Conservation (phyloP, 2,888 invertebrate species). For the Temnothorax unifasciatus region DNA sequence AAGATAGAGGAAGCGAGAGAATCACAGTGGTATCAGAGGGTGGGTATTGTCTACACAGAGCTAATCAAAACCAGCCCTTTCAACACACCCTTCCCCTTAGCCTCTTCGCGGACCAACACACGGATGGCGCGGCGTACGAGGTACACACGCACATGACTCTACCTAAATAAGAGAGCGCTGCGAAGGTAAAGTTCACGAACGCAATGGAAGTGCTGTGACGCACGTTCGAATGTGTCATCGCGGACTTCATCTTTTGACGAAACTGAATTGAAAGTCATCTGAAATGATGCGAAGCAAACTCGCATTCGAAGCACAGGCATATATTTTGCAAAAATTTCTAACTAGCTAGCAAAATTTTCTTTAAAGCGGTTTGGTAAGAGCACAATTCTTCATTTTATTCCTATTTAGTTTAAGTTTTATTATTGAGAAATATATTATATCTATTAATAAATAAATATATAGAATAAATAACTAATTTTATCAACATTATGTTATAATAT, state of each 20-base stretch:
- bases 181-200: conserved; percentile 64
- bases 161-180: conserved; percentile 69
- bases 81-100: conserved; percentile 81
- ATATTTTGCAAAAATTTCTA: neutral
- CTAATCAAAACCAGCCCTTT: conserved; percentile 86
- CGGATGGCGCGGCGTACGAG: conserved; percentile 24
- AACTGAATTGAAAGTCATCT: neutral
- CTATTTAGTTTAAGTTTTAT: neutral
- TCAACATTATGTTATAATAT: no score
- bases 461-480: no score
- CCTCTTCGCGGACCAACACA: conserved; percentile 39
- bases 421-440: neutral
- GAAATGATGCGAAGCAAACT: neutral
- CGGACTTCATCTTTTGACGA: neutral
- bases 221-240: conserved; percentile 23
- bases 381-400: neutral
- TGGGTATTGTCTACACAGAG: conserved; percentile 86
- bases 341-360: neutral
- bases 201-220: conserved; percentile 16
- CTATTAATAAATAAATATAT: no score
- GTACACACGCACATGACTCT: conserved; percentile 48
- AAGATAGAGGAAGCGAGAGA: conserved; percentile 71
- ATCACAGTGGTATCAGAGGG: conserved; percentile 82
- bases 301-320: no score
- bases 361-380: neutral